Evolutionary conservation across 2,888 invertebrate genomes (phyloP), one percentile per base, ranked within the genome.

Genomic region (Brassicogethes aeneus): DNA sequence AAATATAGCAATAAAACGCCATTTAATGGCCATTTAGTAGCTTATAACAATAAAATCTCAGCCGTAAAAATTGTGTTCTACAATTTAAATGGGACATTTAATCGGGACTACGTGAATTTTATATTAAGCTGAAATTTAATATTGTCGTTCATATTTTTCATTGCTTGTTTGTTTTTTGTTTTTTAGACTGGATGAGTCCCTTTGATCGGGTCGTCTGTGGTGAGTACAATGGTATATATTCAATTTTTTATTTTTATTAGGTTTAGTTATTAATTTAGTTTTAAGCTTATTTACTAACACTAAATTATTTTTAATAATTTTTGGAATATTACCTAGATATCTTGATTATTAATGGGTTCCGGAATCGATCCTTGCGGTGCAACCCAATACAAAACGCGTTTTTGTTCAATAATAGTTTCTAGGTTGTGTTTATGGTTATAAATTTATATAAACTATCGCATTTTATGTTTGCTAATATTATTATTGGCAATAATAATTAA

Each of bases 141-240:
- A 7, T 23, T 10, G 10, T 7, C 10, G 10, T 23, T 23, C 23
- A 23, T 23, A 5, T 5, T 23, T 23, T n/a, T n/a, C n/a, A n/a
- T n/a, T n/a, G n/a, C n/a, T n/a, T n/a, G n/a, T n/a, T n/a, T 52
- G 58, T 74, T 72, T 70, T 72, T 75, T n/a, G n/a, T n/a, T n/a
- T 84, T 82, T 69, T 82, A 90, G 89, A 90, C 79, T 90, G 89
- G 89, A 90, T 90, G 87, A 88, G 85, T 75, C 89, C 89, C 67
- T 90, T 89, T 75, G 89, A 90, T 77, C 81, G 89, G 74, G 89
- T 90, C 75, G 88, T 90, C 73, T 90, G 89, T 79, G 89, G 89
- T 82, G 85, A 89, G 85, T 89, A 85, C 70, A 82, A 81, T 79
- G 83, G 83, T 84, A 80, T 77, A 82, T 79, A 77, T 72, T 32